Conservation (phyloP, 2,113 vertebrate genomes). For the Hypomesus transpacificus region DNA sequence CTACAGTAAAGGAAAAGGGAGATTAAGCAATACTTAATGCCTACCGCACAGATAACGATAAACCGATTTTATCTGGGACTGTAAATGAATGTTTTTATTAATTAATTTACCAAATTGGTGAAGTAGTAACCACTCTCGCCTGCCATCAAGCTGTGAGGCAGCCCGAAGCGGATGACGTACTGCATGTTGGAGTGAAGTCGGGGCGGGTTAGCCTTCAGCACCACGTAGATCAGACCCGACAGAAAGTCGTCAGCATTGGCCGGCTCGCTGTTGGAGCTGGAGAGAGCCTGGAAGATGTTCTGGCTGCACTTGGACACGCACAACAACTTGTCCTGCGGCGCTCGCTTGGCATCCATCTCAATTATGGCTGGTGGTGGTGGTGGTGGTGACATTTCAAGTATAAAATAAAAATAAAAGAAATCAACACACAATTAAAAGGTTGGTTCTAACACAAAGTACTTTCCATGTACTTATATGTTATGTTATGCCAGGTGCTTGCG, state of each 20-base stretch:
- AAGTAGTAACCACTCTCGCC: conserved; percentile 79
- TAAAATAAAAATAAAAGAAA: not conserved
- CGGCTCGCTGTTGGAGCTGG: conserved; percentile 64
- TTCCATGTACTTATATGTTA: too few relatives aligned
- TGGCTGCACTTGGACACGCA: conserved; percentile 74
- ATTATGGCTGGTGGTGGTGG: conserved; percentile 66
- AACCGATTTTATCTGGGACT: not conserved
- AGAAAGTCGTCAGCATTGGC: conserved; percentile 78
- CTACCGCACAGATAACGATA: not conserved
- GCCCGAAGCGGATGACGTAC: conserved; percentile 76
- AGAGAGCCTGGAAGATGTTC: conserved; percentile 71
- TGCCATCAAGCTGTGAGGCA: conserved; percentile 75
- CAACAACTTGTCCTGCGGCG: conserved; percentile 76
- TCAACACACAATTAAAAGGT: not conserved
- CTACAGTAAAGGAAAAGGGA: conserved; percentile 38
- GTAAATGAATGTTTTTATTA: not conserved
- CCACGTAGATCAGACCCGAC: conserved; percentile 71
- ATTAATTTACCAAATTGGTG: conserved; percentile 71
- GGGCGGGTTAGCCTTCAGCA: conserved; percentile 76
- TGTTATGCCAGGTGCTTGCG: too few relatives aligned
- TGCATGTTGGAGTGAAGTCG: conserved; percentile 77
- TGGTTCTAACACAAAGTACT: too few relatives aligned
- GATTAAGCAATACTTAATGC: not conserved
- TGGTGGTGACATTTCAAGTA: not conserved
- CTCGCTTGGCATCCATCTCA: conserved; percentile 78